Evolutionary conservation across 2,888 invertebrate species (phyloP).

Genomic region (Ophioninae sp.): DNA sequence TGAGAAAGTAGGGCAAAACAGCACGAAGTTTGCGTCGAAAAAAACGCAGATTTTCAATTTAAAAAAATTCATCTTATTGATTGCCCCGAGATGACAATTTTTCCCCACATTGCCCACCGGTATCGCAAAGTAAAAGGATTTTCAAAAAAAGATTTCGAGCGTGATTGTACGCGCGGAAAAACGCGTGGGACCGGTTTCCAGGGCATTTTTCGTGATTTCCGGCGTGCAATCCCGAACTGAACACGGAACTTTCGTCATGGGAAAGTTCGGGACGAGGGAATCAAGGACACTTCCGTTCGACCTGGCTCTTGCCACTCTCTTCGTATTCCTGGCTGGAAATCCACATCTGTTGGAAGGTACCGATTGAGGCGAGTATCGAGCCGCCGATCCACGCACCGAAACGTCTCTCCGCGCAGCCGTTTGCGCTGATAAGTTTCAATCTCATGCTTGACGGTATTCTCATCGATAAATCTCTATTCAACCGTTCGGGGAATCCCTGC

Average conservation of each 20-base stretch:
- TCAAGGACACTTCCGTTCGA: constrained; percentile 96
- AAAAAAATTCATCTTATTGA: background rate
- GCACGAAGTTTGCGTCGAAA: background rate
- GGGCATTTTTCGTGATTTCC: background rate
- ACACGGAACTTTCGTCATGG: background rate
- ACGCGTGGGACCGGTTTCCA: background rate
- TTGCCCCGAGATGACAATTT: background rate
- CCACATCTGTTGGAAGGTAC: constrained; percentile 99
- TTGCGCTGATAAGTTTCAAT: constrained; percentile 95
- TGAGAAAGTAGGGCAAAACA: background rate
- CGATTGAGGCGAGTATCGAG: constrained; percentile 98
- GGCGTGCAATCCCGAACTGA: background rate
- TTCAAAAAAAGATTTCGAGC: background rate
- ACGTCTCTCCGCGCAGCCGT: constrained; percentile 93
- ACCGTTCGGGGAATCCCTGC: constrained; percentile 95
- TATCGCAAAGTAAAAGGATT: background rate
- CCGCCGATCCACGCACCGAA: constrained; percentile 99
- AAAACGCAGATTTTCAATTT: background rate
- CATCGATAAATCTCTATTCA: constrained; percentile 92
- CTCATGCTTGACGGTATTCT: constrained; percentile 97
- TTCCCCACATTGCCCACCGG: background rate
- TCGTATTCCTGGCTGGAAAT: constrained; percentile 99
- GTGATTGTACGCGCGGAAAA: background rate
- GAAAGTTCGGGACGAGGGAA: constrained; percentile 20
- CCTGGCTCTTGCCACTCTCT: constrained; percentile 97